Evolutionary conservation across 1,140 invertebrate genomes (phyloP), one percentile per base, ranked within the genome.

Genomic region (Drosophila truncata): DNA sequence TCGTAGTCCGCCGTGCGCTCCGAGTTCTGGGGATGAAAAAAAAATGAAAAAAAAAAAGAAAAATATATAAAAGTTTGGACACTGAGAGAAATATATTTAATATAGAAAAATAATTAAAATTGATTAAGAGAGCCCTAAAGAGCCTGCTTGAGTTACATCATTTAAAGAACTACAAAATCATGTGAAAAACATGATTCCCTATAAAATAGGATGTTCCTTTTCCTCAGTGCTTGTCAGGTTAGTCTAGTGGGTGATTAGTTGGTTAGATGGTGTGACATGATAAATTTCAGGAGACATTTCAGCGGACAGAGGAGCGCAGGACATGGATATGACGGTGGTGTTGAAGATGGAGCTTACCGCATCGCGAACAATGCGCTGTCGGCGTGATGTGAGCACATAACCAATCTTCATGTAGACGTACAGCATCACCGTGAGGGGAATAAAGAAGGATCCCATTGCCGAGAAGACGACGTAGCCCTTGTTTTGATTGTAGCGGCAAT

Each of bases 331-430:
- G 58, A 27, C 3, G 14, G 16, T 18, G 58, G 10, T n/a, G 13
- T 18, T 37, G n/a, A 14, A 13, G 20, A 16, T 47, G 49, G 44
- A 60, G 76, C 67, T 91, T 91, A 92, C 91, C 74, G 91, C 91
- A 78, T 92, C 91, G 52, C 85, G 84, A 14, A 87, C 91, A 67
- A 92, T 92, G n/a, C 88, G 85, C 77, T 91, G 87, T 42, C 94
- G 92, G 93, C 95, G 93, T 67, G 96, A 95, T 2, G 96, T 95
- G 10, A 98, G 96, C 35, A 97, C 96, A 82, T 96, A 96, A 8
- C 97, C 97, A 92, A 98, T 98, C 81, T 96, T 95, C 2, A 96
- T 95, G 91, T 98, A 98, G 10, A 98, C 97, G 86, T 98, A 97
- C 10, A 98, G 94, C 96, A 99, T 98, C n/a, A 98, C 96, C 7